Percentiles rank a stretch among this genome's conserved stretches.
Conservation (phyloP, 2,113 vertebrate species). For the Paramormyrops kingsleyae region DNA sequence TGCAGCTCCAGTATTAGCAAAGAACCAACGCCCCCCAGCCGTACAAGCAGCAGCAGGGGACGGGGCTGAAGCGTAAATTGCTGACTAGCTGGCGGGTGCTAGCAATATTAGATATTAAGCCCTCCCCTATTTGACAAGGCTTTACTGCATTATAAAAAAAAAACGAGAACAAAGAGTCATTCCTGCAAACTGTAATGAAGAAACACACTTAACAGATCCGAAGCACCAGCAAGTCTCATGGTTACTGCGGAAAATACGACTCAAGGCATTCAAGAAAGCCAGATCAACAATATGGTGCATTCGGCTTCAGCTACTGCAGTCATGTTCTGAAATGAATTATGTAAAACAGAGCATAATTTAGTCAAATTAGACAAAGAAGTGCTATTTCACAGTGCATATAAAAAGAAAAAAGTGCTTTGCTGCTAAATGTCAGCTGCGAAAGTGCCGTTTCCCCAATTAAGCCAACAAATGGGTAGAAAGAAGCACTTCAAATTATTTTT, state of each 20-base stretch:
- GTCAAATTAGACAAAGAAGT: neutral
- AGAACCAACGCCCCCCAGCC: neutral
- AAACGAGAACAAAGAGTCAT: neutral
- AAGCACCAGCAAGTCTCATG: neutral
- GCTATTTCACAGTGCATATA: neutral
- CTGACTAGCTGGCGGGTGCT: neutral
- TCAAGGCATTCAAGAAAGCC: neutral
- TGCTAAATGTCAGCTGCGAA: neutral
- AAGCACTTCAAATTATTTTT: neutral
- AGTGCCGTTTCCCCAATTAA: neutral
- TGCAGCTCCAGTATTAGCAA: neutral
- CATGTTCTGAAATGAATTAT: neutral
- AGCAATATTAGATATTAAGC: neutral
- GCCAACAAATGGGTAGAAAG: neutral
- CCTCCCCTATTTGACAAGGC: neutral
- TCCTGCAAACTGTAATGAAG: neutral
- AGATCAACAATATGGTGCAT: neutral
- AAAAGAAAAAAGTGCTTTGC: neutral
- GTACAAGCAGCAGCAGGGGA: neutral
- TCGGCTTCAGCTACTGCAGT: neutral
- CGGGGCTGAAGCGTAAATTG: neutral
- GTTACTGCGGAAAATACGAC: neutral
- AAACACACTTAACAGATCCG: neutral
- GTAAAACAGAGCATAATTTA: neutral
- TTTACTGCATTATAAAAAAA: neutral